phyloP scores from a whole-genome alignment of 2,797 vertebrate species.

The Aulostomus chinensis region DNA sequence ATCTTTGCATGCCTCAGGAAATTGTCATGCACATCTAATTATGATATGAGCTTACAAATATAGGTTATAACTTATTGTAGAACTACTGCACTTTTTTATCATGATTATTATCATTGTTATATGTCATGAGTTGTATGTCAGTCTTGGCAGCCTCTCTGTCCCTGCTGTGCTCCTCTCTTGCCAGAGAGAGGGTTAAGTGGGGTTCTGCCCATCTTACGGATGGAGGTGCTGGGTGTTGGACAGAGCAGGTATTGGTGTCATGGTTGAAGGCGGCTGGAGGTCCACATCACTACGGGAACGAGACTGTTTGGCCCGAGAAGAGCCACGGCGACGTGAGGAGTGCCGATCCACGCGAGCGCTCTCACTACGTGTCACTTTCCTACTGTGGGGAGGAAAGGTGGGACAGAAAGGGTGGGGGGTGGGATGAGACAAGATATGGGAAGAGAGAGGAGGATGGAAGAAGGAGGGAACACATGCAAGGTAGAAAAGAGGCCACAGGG shows the following conservation, averaged over 20 bases:
- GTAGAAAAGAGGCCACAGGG: neutral
- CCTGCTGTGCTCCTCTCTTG: slow-evolving; percentile 56
- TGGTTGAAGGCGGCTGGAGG: slow-evolving; percentile 81
- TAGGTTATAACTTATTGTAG: too few relatives aligned
- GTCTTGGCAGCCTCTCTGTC: slow-evolving; percentile 40
- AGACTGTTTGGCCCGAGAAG: slow-evolving; percentile 86
- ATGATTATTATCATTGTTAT: too few relatives aligned
- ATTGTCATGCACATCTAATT: too few relatives aligned
- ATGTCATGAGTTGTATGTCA: too few relatives aligned
- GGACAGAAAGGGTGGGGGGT: slow-evolving; percentile 15
- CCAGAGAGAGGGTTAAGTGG: slow-evolving; percentile 33
- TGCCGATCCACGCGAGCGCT: slow-evolving; percentile 90
- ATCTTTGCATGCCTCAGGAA: too few relatives aligned
- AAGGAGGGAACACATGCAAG: neutral
- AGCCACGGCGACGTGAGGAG: slow-evolving; percentile 85
- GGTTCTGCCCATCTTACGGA: slow-evolving; percentile 76
- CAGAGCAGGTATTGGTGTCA: slow-evolving; percentile 67
- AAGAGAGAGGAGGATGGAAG: neutral
- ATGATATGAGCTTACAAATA: too few relatives aligned
- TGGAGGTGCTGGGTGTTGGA: slow-evolving; percentile 69
- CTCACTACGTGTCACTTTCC: slow-evolving; percentile 89
- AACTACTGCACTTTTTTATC: too few relatives aligned
- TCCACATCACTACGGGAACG: slow-evolving; percentile 94
- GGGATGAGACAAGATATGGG: neutral
- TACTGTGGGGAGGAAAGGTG: slow-evolving; percentile 53